These are phyloP conservation scores for Sarcophaga peregrina DNA, from an alignment of 1,140 invertebrate genomes.

Conservation along the genomic window DNA sequence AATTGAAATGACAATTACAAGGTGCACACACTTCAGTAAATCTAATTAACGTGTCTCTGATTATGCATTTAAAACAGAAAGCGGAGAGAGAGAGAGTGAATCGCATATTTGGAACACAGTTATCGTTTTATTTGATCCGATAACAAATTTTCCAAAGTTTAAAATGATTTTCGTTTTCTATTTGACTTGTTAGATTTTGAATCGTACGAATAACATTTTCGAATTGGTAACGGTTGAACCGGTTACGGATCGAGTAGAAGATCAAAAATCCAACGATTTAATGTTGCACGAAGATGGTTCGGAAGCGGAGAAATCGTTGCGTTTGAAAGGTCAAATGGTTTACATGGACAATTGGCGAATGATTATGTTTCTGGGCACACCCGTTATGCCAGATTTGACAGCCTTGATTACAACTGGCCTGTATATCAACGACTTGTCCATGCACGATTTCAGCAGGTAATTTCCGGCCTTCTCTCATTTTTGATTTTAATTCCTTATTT, in stretches of 20 bases:
- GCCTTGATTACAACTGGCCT: slow-evolving; percentile 87
- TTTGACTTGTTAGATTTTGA: slow-evolving; percentile 80
- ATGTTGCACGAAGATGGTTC: slow-evolving; percentile 74
- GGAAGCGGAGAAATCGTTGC: slow-evolving; percentile 76
- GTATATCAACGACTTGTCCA: slow-evolving; percentile 96
- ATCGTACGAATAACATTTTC: slow-evolving; percentile 95
- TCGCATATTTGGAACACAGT: too few species aligned
- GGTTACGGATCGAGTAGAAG: slow-evolving; percentile 75
- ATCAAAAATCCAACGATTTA: slow-evolving; percentile 70
- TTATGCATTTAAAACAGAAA: neutral
- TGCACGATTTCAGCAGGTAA: slow-evolving; percentile 96
- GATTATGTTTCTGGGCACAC: slow-evolving; percentile 96
- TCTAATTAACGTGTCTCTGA: neutral
- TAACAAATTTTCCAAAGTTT: neutral
- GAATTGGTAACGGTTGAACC: slow-evolving; percentile 90
- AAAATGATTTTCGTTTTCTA: neutral
- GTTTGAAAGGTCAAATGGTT: slow-evolving; percentile 96
- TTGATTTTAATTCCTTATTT: neutral
- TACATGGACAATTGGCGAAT: slow-evolving; percentile 98
- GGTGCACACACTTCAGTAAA: slow-evolving; percentile 10
- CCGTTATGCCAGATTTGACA: slow-evolving; percentile 93
- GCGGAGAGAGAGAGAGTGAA: neutral
- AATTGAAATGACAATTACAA: neutral
- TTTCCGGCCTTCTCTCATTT: neutral
- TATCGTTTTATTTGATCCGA: too few species aligned